Evolutionary conservation across 2,888 invertebrate genomes (phyloP).

Genomic region (Byasa hedistus): DNA sequence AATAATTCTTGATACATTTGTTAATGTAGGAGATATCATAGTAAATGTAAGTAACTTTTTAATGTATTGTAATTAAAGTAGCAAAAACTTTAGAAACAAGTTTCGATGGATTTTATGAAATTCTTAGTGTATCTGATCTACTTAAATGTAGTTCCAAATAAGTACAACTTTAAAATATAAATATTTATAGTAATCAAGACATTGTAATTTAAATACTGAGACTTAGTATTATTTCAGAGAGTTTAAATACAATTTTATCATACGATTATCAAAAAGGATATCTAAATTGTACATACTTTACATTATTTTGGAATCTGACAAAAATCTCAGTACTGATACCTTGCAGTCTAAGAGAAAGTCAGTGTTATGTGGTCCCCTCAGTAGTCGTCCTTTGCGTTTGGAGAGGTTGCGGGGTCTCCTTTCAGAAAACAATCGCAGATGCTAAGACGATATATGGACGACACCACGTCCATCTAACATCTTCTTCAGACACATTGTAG

Average conservation of each 20-base stretch:
- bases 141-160: slow-evolving; percentile 1
- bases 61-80: not conserved
- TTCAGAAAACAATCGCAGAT: too few relatives aligned
- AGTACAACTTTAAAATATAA: slow-evolving; percentile 3
- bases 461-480: too few relatives aligned
- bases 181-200: not conserved
- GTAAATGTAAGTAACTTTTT: slow-evolving; percentile 12
- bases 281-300: not conserved
- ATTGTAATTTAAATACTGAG: not conserved
- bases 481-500: too few relatives aligned
- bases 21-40: slow-evolving; percentile 3
- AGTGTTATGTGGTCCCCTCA: too few relatives aligned
- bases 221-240: not conserved
- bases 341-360: too few relatives aligned
- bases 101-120: not conserved
- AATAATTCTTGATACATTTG: not conserved
- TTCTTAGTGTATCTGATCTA: not conserved
- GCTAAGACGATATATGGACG: too few relatives aligned
- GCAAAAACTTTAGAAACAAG: not conserved
- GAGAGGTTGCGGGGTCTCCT: too few relatives aligned
- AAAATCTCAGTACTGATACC: too few relatives aligned
- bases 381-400: too few relatives aligned
- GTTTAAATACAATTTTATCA: not conserved
- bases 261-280: not conserved
- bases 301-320: not conserved